Evolutionary conservation across 2,797 vertebrate genomes (phyloP).

Genomic region (Mastacembelus armatus): DNA sequence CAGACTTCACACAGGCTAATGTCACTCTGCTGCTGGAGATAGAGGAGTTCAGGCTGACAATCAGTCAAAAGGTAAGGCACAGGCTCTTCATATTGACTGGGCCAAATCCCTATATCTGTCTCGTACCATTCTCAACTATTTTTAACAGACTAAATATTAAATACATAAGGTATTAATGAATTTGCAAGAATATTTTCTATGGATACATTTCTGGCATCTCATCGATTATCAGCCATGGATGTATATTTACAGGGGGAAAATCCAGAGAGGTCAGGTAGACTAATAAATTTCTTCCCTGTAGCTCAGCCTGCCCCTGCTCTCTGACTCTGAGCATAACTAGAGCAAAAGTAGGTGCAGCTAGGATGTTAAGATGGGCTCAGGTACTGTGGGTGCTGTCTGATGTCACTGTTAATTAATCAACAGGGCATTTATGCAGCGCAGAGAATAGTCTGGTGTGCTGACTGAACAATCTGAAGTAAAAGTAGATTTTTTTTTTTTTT

Average conservation of each 20-base stretch:
- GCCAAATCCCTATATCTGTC: background rate
- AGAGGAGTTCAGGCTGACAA: conserved; percentile 88
- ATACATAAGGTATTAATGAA: background rate
- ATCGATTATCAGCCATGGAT: background rate
- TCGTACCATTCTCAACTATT: background rate
- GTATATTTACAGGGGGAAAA: background rate
- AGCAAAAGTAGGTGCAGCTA: conserved; percentile 52
- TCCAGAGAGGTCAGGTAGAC: conserved; percentile 12
- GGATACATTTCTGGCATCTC: background rate
- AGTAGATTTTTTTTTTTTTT: too few relatives aligned
- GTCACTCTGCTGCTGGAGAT: conserved; percentile 82
- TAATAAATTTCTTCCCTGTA: background rate
- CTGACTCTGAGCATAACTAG: conserved; percentile 37
- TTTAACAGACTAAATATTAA: background rate
- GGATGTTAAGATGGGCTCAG: conserved; percentile 69
- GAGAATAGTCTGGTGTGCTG: conserved; percentile 67
- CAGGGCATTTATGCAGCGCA: conserved; percentile 78
- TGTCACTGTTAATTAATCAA: conserved; percentile 77
- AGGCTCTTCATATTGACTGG: background rate
- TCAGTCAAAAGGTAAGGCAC: conserved; percentile 88
- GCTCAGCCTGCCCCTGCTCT: conserved; percentile 12
- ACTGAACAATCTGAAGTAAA: conserved; percentile 59
- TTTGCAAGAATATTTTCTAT: background rate
- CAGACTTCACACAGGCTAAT: conserved; percentile 72
- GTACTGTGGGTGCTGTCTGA: conserved; percentile 65